Evolutionary conservation across 2,888 invertebrate genomes (phyloP), one percentile per base, ranked within the genome.

Genomic region (Ichneumon xanthorius): DNA sequence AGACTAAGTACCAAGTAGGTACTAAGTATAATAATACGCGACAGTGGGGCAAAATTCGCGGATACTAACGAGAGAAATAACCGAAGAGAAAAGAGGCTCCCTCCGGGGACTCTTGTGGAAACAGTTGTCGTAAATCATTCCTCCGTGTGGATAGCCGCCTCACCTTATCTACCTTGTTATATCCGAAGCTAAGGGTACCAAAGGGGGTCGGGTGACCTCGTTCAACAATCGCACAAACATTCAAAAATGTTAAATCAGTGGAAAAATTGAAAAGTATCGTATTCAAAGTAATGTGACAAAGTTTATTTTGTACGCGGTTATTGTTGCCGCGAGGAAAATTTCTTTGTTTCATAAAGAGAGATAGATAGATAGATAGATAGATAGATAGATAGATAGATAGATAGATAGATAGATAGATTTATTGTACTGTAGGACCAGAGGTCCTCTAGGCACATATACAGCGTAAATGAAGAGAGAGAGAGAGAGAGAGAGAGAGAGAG

Each of bases 91-190:
- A 67, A 48, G 58, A 75, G 75, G 40, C 40, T 72, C 22, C n/a
- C 14, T 26, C 30, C 61, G 70, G 48, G 65, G 68, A 63, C 58
- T 81, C 19, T 48, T 48, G 68, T 75, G 67, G n/a, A 75, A 61
- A 75, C 40, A 7, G 67, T 75, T 68, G 71, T 80, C 71, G 84
- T 84, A 84, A 80, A 84, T 84, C 84, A 84, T 84, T 84, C 65
- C 70, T 73, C 55, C 55, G 71, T 76, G 53, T 48, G 53, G 40
- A 80, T 80, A 63, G 61, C 61, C 70, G 75, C 61, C 75, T 84
- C 76, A 48, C 71, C 80, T 80, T 83, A 83, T 84, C 84, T 76
- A 63, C 80, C 80, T 84, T 84, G 80, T 84, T 84, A 84, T 76
- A 80, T 80, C 84, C 72, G 80, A 80, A 84, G 71, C 80, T 55